Base-by-base conservation (phyloP, 2,888 invertebrate species). In the Epinotia nisella region DNA sequence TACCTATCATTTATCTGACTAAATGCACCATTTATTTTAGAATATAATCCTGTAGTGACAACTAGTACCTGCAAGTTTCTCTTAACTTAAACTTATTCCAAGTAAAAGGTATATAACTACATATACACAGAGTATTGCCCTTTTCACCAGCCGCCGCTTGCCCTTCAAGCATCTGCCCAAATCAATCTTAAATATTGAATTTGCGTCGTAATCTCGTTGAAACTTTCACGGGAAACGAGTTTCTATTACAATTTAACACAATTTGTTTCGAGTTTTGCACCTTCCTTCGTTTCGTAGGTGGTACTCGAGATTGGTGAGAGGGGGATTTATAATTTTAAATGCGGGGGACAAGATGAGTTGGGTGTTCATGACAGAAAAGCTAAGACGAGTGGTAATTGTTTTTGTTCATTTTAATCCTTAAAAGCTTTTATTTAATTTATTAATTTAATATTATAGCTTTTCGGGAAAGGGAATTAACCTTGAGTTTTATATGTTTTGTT, bases 121-220 rank as follows among this genome's bases (percentile, higher is more conserved):
- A 70, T 17, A 67, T 19, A 7, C 62, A 72, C 73, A 41, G 64
- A 74, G 72, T 39, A 85, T 67, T 73, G 73, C 73, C 73, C 87
- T 88, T 87, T 86, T 85, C 78, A 76, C 76, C 77, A 84, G 79
- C 81, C 78, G 78, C 76, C 77, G 81, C 75, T 79, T 85, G 83
- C 89, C 90, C 88, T 87, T 85, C 87, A 86, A 87, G 80, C 90
- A 88, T 90, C 90, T 92, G 92, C 90, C 88, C 88, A 86, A 92
- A 92, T 93, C 93, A 93, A 93, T 93, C 93, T 92, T 90, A 92
- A 92, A 93, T 92, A 93, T 93, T 92, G 91, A 93, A 93, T 93
- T 93, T 92, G 88, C 87, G 79, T 85, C 87, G 91, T 93, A 93
- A 93, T 93, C 90, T 84, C 88, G 89, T 90, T 88, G 87, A 90